Evolutionary conservation across 2,888 invertebrate genomes (phyloP).

Genomic region (Euproctis similis): DNA sequence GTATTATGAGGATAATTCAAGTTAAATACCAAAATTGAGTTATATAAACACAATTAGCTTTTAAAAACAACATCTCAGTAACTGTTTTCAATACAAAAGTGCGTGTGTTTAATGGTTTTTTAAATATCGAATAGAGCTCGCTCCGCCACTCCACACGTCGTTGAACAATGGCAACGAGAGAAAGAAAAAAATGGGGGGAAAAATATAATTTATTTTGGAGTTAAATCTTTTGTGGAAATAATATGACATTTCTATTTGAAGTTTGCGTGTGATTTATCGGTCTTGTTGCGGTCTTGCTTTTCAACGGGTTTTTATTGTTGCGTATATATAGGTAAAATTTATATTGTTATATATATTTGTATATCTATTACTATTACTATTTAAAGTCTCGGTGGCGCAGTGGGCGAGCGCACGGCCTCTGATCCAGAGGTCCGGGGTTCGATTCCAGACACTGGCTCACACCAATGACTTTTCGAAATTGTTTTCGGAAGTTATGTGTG

Average conservation of each 20-base stretch:
- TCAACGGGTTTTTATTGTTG: conserved; percentile 35
- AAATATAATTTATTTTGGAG: conserved; percentile 76
- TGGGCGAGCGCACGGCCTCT: no score
- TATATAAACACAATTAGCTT: conserved; percentile 12
- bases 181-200: conserved; percentile 72
- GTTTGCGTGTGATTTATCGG: conserved; percentile 73
- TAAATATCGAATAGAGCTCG: conserved; percentile 66
- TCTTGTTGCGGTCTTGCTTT: conserved; percentile 49
- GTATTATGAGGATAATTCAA: no score
- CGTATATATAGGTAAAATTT: no score
- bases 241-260: conserved; percentile 77
- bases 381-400: no score
- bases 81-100: conserved; percentile 45
- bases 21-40: no score
- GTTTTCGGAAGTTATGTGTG: no score
- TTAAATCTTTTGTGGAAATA: conserved; percentile 78
- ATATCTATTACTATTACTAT: no score
- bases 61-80: conserved; percentile 26
- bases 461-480: no score
- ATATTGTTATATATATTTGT: no score
- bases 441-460: no score
- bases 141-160: conserved; percentile 69
- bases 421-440: no score
- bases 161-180: conserved; percentile 66
- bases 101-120: conserved; percentile 74